A percentile compares a stretch with the other conserved stretches of the same genome.
Evolutionary conservation across 2,888 invertebrate species (phyloP).

Genomic region (Sesamia inferens): DNA sequence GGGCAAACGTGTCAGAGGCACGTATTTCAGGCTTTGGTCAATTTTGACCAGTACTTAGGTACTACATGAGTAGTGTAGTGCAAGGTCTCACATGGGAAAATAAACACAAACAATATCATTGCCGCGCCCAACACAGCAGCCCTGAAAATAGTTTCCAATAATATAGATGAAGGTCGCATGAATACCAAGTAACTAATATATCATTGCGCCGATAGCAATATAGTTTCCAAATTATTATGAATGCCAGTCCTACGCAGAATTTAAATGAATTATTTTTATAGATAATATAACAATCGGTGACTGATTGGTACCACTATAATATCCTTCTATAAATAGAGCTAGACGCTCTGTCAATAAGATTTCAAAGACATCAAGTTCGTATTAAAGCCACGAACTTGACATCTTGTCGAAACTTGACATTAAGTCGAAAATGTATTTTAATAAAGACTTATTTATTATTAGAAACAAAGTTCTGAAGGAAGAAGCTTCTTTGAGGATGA

Average conservation of each 20-base stretch:
- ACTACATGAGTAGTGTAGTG: too few species aligned
- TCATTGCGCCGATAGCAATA: background rate
- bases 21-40: too few species aligned
- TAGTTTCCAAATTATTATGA: background rate
- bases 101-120: background rate
- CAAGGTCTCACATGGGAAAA: background rate
- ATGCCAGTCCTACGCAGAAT: background rate
- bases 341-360: constrained; percentile 25
- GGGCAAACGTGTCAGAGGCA: too few species aligned
- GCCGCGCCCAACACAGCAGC: background rate
- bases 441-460: constrained; percentile 60
- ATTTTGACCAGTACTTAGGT: too few species aligned
- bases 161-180: background rate
- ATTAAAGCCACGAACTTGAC: constrained; percentile 52
- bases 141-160: background rate
- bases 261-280: constrained; percentile 20
- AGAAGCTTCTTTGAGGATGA: constrained; percentile 23
- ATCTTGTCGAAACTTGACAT: constrained; percentile 60
- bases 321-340: constrained; percentile 15
- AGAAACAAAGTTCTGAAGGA: constrained; percentile 51
- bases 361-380: constrained; percentile 41
- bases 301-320: constrained; percentile 18
- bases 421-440: constrained; percentile 55
- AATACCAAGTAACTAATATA: background rate
- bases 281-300: background rate